Base-by-base conservation (phyloP, 2,113 vertebrate genomes). In the Toxostoma redivivum region DNA sequence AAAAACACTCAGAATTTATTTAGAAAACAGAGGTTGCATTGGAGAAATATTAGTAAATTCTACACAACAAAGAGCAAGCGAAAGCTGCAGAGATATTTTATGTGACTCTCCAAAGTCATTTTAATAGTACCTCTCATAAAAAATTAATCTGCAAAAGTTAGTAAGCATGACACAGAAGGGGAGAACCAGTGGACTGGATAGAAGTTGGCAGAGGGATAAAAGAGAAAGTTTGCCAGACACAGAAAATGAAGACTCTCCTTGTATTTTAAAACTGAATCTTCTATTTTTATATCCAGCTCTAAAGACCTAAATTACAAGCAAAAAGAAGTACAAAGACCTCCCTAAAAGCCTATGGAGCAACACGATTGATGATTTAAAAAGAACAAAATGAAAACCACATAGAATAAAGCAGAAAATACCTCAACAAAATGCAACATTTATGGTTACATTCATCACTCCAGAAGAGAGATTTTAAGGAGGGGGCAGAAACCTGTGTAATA, bases 161-260 rank as follows among this genome's bases (percentile, higher is more conserved):
- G 89, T 70, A 91, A 85, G 89, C 94, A 86, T 95, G 95, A 96
- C 90, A 51, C 66, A 92, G 92, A 91, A 79, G 62, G 91, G 84
- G 81, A 91, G 94, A 96, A 88, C 38, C 95, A 95, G 47, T 94
- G 96, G 94, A 64, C 91, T 92, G 92, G 73, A 96, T 50, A 96
- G 60, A 94, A 88, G 73, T 73, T 95, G 86, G 94, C 81, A 87
- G 70, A 90, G 56, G 81, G 44, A 96, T 90, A 83, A 94, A 95
- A 82, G 64, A 66, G 76, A 95, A 96, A 96, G 90, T 96, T 97
- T 90, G 79, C 79, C 79, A 95, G 73, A 37, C 70, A 89, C 54
- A 64, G 60, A 87, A 95, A 92, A 96, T 53, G 51, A 94, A 62
- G 71, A 86, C 40, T 90, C 66, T 61, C 15, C 65, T 80, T 90